Evolutionary conservation across 2,113 vertebrate species (phyloP), one percentile per base, ranked within the genome.

Genomic region (Pimephales promelas): DNA sequence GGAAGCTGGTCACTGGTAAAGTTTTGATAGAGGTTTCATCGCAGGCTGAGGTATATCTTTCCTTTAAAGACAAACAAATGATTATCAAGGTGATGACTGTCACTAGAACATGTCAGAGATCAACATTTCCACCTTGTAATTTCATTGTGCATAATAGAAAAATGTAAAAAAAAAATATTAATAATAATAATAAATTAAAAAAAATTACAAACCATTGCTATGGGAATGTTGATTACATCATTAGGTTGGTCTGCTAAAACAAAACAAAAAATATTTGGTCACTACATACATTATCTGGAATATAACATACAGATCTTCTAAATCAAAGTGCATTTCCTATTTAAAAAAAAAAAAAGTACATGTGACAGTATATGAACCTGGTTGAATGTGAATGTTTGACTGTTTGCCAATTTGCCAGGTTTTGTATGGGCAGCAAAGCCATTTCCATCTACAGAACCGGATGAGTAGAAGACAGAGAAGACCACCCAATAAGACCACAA

Each of bases 121-220:
- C 56, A 81, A n/a, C 2, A 47, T 73, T 73, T 73, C 24, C 24
- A 49, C 43, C 45, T 71, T 71, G 20, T 43, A 13, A 45, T 22
- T 18, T 49, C 9, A 76, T 24, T 40, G 26, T 57, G 24, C 43
- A 16, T 34, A 45, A 49, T n/a, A 40, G 52, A 56, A 34, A 72
- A 20, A 75, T 5, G 2, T 20, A 10, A 4, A n/a, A 52, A 40
- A 40, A 40, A 0, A 36, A 36, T n/a, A n/a, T n/a, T n/a, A n/a
- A n/a, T n/a, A n/a, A n/a, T n/a, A n/a, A n/a, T n/a, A n/a, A n/a
- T n/a, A 36, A 31, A 31, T 31, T 3, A 11, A 5, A 57, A 11
- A 40, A 16, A 57, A 79, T 61, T 47, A 91, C 92, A 71, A 84
- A 94, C 93, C 93, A 59, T 26, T 10, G 87, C 62, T 82, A 87